These are phyloP conservation scores for Trachelus troglodyta DNA, from an alignment of 2,888 invertebrate species.

Conservation along the genomic window DNA sequence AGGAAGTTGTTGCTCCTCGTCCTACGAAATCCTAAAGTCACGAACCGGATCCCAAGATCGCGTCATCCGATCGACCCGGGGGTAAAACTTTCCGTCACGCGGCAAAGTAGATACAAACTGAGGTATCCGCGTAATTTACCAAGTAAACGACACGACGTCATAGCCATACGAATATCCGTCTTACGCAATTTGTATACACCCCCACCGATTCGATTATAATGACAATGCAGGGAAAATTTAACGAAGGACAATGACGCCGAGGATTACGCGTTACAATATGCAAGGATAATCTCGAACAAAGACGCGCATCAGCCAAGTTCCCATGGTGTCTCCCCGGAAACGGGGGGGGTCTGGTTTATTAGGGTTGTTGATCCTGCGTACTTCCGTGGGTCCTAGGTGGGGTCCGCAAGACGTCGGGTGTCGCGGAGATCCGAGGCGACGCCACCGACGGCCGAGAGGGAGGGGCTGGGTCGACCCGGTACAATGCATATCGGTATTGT, in stretches of 20 bases:
- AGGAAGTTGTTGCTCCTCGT: constrained; percentile 37
- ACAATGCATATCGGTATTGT: neutral
- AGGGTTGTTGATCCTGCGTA: neutral
- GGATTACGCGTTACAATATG: neutral
- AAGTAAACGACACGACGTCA: neutral
- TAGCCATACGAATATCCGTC: neutral
- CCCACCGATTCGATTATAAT: neutral
- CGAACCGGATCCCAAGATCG: no score
- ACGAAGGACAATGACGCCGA: neutral
- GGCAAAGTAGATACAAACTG: no score
- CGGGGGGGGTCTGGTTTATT: neutral
- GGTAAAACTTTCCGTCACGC: no score
- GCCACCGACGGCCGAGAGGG: no score
- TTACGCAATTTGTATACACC: neutral
- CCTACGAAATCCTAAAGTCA: no score
- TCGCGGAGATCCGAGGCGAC: no score
- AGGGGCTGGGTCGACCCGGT: neutral
- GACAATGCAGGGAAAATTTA: neutral
- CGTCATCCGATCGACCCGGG: no score
- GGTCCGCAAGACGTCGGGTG: neutral
- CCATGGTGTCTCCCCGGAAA: neutral
- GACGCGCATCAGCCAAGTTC: neutral
- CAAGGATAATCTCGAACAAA: neutral
- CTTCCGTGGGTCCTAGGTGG: neutral
- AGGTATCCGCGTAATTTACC: no score